These are phyloP conservation scores for Portunus trituberculatus DNA, from an alignment of 1,140 invertebrate species.

Conservation along the genomic window DNA sequence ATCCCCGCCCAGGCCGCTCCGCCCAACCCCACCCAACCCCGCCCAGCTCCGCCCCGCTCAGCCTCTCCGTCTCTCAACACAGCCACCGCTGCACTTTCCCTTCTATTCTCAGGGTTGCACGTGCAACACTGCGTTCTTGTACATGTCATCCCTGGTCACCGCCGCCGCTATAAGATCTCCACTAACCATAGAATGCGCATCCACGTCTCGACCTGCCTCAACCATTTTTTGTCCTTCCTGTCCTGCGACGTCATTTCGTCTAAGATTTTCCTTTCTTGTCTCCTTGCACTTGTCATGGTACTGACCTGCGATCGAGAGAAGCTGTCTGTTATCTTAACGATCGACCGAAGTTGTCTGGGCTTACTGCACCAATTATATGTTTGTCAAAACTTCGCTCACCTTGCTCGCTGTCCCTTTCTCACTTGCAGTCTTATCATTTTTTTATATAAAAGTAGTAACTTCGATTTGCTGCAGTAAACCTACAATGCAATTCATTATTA, in stretches of 20 bases:
- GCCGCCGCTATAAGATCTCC: neutral
- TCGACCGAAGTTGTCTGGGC: too few relatives aligned
- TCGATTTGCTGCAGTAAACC: too few relatives aligned
- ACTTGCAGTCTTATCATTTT: neutral
- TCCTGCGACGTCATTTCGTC: neutral
- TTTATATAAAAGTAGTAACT: neutral
- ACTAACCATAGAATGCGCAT: neutral
- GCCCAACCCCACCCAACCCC: neutral
- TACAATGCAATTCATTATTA: neutral
- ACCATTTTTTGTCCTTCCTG: neutral
- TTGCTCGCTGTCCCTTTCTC: neutral
- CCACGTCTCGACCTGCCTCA: neutral
- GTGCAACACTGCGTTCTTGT: too few relatives aligned
- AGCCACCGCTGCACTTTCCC: too few relatives aligned
- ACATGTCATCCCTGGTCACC: too few relatives aligned
- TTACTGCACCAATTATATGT: too few relatives aligned
- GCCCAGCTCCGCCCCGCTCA: neutral
- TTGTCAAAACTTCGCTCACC: neutral
- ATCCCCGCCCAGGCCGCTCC: neutral
- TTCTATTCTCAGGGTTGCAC: too few relatives aligned
- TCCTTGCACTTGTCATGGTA: too few relatives aligned
- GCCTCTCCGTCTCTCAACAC: too few relatives aligned
- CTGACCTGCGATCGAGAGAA: too few relatives aligned
- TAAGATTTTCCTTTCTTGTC: too few relatives aligned
- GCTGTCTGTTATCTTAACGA: too few relatives aligned